Base-by-base conservation (phyloP, 2,113 vertebrate genomes). In the Rhynchomys soricoides region DNA sequence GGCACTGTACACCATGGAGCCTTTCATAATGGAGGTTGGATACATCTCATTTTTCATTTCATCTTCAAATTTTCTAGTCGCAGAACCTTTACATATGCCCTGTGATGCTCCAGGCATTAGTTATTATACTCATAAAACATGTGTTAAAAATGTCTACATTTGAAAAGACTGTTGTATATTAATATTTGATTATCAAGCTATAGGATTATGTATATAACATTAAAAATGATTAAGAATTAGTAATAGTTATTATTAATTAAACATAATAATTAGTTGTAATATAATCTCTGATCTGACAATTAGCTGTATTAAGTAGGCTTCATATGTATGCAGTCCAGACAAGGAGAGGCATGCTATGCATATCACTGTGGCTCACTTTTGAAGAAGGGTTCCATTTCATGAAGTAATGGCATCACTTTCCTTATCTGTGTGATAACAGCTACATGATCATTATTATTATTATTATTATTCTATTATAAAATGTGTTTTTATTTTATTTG, bases 21-120 rank as follows among this genome's bases (percentile, higher is more conserved):
- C 40, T 8, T 43, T 93, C 26, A 4, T 15, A 29, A n/a, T 22
- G 7, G 4, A 81, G 55, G 40, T 7, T 7, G 10, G 31, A 78
- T 43, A 17, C 2, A 21, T 15, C 45, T 1, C 12, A 48, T 21
- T 43, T 82, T 88, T 52, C 40, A 9, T 78, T 88, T 64, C 40
- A 9, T 26, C 34, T 17, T 68, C 2, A 15, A 3, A 7, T 5
- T 6, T 57, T 34, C 0, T 34, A n/a, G 17, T 26, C 77, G 1
- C 2, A 43, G 26, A 64, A 40, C 0, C 3, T 78, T 83, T 6
- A 70, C 17, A 5, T 64, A 89, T 19, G 34, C 3, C 3, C 4
- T 10, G 29, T 26, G 62, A 12, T 7, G 34, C 9, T 66, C 9
- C 0, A 0, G 15, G 9, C 4, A 48, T 86, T 94, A 68, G 22